Base-by-base conservation (phyloP, 2,888 invertebrate genomes). In the Slavum lentiscoides region DNA sequence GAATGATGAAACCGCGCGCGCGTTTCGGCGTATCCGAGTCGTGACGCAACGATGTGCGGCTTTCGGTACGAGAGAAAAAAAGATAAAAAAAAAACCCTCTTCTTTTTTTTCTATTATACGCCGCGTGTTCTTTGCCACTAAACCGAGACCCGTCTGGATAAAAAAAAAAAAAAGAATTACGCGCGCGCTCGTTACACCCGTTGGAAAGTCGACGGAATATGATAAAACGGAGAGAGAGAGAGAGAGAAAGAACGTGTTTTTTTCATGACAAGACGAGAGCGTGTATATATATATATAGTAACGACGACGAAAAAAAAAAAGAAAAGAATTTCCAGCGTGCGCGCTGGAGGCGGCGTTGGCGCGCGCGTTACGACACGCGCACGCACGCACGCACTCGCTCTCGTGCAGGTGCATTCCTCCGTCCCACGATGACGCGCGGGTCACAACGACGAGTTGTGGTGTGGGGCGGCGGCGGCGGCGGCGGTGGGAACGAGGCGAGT, bases 361-460 rank as follows among this genome's bases (percentile, higher is more conserved):
- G 37, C 61, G 19, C 53, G 58, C 58, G 15, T 19, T 43, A 67
- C 39, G 43, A 43, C 17, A 37, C 21, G 37, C 70, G 39, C 30
- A 30, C 58, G 15, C 55, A n/a, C n/a, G 66, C n/a, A 39, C 58
- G 61, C 23, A 23, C 73, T 5, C 19, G 49, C 59, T 30, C 30
- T 1, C 30, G 30, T 4, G 19, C 68, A 21, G 59, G n/a, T 66
- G 76, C 76, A 76, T 68, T 69, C 68, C 68, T 69, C 68, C 68
- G 62, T 53, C 49, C 15, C 68, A 59, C 19, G 30, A 9, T n/a
- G 23, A 39, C 49, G 49, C 49, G 49, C 49, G 43, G 53, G 74
- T 7, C 15, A n/a, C n/a, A 30, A 30, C 4, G 4, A 4, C 30
- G 30, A 30, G 30, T 4, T 1, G 30, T 4, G 30, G 30, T 30